A percentile compares a stretch with the other conserved stretches of the same genome.
Conservation (phyloP, 2,888 invertebrate genomes). For the Capitulum mitella region DNA sequence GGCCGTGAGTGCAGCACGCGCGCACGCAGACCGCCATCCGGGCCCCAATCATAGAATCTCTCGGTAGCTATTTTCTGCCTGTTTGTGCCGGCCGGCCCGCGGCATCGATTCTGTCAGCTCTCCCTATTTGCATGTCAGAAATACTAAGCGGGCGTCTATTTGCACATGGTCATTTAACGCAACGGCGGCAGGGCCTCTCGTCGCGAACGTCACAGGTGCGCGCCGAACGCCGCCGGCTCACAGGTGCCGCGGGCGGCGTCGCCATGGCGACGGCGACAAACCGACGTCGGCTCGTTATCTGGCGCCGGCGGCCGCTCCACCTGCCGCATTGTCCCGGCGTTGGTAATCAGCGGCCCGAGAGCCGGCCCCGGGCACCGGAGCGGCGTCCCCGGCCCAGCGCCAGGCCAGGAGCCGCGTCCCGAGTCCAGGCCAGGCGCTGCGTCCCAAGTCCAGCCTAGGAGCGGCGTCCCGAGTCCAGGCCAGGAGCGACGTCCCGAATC, state of each 20-base stretch:
- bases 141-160: conserved; percentile 8
- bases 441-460: too few species aligned
- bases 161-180: conserved; percentile 25
- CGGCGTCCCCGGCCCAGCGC: too few species aligned
- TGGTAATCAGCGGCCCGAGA: too few species aligned
- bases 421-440: too few species aligned
- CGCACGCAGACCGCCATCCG: too few species aligned
- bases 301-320: not conserved
- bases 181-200: not conserved
- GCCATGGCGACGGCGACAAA: conserved; percentile 14
- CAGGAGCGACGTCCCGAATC: too few species aligned
- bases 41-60: not conserved
- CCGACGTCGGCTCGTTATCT: conserved; percentile 4
- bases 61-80: not conserved
- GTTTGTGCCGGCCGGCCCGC: not conserved
- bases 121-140: conserved; percentile 22
- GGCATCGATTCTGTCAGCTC: conserved; percentile 2
- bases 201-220: conserved; percentile 1
- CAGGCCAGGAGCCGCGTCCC: too few species aligned
- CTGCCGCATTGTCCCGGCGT: not conserved
- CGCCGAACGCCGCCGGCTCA: not conserved
- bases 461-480: too few species aligned
- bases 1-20: too few species aligned
- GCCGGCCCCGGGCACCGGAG: too few species aligned
- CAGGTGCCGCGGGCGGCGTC: not conserved